Evolutionary conservation across 2,797 vertebrate genomes (phyloP).

Genomic region (Trachops cirrhosus): DNA sequence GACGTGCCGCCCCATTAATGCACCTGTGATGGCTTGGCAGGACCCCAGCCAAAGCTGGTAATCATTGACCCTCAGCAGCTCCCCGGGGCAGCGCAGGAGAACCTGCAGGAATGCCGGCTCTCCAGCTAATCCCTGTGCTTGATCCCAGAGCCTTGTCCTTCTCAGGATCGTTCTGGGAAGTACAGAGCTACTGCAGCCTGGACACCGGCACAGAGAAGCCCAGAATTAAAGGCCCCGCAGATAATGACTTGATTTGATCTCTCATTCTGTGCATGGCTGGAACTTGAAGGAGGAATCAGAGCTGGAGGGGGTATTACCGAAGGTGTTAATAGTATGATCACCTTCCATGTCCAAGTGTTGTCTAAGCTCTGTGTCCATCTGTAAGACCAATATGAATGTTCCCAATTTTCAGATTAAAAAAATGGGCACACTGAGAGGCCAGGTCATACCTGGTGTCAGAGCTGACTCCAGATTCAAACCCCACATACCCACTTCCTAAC

Average conservation of each 20-base stretch:
- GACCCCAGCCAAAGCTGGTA: constrained; percentile 25
- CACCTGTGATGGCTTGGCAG: neutral
- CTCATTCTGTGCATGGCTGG: neutral
- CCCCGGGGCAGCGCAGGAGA: neutral
- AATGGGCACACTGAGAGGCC: rapidly evolving
- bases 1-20: constrained; percentile 62
- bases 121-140: neutral
- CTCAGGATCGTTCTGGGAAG: neutral
- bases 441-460: neutral
- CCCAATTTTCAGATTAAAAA: neutral
- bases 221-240: neutral
- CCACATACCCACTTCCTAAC: neutral
- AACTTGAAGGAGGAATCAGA: neutral
- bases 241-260: neutral
- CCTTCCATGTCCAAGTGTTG: neutral
- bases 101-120: neutral
- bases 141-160: neutral
- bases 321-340: neutral
- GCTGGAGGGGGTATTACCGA: neutral
- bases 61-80: constrained; percentile 63
- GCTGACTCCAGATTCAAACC: neutral
- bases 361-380: neutral
- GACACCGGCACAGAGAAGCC: neutral
- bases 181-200: rapidly evolving
- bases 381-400: neutral